phyloP scores from a whole-genome alignment of 1,140 invertebrate species.

The Lepidurus arcticus region DNA sequence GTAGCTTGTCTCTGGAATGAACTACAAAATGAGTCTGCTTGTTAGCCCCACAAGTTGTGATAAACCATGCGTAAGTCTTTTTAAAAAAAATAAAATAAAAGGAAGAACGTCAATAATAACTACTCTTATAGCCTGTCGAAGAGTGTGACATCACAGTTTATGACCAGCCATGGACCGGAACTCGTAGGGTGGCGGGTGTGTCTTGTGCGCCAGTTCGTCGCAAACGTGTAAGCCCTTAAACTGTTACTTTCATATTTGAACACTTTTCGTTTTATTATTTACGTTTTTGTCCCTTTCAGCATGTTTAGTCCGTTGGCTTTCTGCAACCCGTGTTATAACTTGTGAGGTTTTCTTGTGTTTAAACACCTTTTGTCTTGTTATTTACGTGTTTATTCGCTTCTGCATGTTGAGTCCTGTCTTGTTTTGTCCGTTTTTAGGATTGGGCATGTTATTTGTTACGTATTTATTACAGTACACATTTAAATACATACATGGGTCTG shows the following conservation, averaged over 20 bases:
- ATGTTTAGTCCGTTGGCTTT: not conserved
- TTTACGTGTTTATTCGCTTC: too few relatives aligned
- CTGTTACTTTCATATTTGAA: not conserved
- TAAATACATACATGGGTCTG: not conserved
- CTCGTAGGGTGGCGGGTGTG: slow-evolving; percentile 16
- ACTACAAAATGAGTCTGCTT: slow-evolving; percentile 29
- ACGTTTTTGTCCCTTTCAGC: not conserved
- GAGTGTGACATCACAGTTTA: slow-evolving; percentile 27
- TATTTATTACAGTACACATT: not conserved
- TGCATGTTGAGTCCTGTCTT: too few relatives aligned
- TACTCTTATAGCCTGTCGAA: not conserved
- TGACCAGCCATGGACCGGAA: slow-evolving; percentile 31
- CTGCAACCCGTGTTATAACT: too few relatives aligned
- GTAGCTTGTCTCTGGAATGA: slow-evolving; percentile 28
- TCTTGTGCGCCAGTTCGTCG: not conserved
- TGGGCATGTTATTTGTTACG: too few relatives aligned
- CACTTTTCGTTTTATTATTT: not conserved
- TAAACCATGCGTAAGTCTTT: not conserved
- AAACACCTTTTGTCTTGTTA: too few relatives aligned
- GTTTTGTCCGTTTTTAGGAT: too few relatives aligned
- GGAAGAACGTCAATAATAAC: not conserved
- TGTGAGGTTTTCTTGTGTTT: too few relatives aligned
- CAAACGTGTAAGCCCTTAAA: not conserved
- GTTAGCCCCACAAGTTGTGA: not conserved
- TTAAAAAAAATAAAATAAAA: not conserved